Evolutionary conservation across 1,140 invertebrate genomes (phyloP).

Genomic region (Trachymyrmex septentrionalis): DNA sequence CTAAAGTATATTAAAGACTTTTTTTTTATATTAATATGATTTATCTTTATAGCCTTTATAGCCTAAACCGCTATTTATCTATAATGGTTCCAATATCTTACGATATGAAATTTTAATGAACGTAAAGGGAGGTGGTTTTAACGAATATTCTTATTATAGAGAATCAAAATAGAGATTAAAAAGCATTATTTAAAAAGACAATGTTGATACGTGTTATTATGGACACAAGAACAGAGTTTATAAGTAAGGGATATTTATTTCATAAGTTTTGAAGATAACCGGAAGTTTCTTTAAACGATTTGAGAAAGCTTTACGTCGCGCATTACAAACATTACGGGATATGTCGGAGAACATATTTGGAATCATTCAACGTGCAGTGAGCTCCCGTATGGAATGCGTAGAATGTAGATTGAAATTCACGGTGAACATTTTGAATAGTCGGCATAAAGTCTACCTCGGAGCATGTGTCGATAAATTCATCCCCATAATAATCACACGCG

Average conservation of each 20-base stretch:
- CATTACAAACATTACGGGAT: conserved; percentile 46
- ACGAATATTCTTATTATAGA: neutral
- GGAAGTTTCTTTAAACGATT: conserved; percentile 20
- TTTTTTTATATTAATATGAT: conserved; percentile 20
- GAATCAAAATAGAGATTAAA: neutral
- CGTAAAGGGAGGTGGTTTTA: neutral
- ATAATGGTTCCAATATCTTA: conserved; percentile 27
- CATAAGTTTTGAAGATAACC: neutral
- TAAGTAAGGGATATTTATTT: neutral
- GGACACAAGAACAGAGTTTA: neutral
- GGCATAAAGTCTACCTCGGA: conserved; percentile 41
- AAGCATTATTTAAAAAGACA: too few relatives aligned
- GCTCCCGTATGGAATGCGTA: conserved; percentile 45
- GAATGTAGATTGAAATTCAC: conserved; percentile 59
- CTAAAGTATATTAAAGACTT: neutral
- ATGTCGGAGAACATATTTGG: conserved; percentile 57
- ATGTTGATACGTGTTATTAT: neutral
- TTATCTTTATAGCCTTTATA: too few relatives aligned
- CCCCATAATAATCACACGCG: conserved; percentile 9
- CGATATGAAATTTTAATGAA: conserved; percentile 38
- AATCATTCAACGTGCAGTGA: conserved; percentile 55
- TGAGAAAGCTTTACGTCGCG: conserved; percentile 46
- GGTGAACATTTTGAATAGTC: conserved; percentile 51
- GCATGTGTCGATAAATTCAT: conserved; percentile 56
- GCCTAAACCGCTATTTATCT: conserved; percentile 37